Conservation (phyloP, 2,113 vertebrate genomes). For the Eurypyga helias region DNA sequence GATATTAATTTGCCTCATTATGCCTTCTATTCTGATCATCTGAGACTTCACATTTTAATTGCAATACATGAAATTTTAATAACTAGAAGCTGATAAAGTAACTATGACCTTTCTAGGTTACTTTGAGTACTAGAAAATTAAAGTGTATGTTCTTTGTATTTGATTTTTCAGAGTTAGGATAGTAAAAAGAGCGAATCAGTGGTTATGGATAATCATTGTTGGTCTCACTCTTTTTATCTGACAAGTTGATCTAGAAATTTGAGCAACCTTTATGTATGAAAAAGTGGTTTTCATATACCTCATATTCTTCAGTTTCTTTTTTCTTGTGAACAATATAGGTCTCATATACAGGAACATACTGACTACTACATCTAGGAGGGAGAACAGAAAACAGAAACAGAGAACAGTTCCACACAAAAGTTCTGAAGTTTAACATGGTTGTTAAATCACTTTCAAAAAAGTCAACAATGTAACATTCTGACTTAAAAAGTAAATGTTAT, state of each 20-base stretch:
- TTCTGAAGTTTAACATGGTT: neutral
- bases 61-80: slow-evolving; percentile 6
- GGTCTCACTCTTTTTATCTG: neutral
- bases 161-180: neutral
- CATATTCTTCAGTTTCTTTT: neutral
- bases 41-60: slow-evolving; percentile 1
- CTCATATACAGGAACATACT: neutral
- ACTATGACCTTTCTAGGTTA: neutral
- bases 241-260: neutral
- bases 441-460: neutral
- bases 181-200: neutral
- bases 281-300: fast-evolving
- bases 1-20: neutral
- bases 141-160: neutral
- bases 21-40: neutral
- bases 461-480: neutral
- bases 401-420: neutral
- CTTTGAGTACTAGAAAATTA: neutral
- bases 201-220: neutral
- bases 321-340: neutral
- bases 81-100: neutral
- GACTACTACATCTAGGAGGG: fast-evolving
- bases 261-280: neutral
- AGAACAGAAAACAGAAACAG: neutral
- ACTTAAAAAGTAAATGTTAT: neutral